These are phyloP conservation scores for Nibea coibor DNA, from an alignment of 2,113 vertebrate species.

Conservation along the genomic window DNA sequence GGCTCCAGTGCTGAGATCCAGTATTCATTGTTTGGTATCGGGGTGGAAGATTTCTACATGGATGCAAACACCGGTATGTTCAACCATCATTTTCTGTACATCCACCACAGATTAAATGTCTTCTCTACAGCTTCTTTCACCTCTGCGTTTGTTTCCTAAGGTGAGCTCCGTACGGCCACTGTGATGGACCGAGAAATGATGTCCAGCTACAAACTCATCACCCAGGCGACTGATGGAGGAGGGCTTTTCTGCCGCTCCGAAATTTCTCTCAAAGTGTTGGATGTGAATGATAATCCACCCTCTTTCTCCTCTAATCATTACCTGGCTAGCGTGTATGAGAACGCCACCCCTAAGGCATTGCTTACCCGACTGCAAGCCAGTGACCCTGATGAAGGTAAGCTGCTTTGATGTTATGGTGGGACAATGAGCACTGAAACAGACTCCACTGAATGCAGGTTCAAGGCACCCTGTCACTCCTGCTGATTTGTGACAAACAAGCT, in stretches of 20 bases:
- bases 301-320: constrained; percentile 89
- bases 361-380: constrained; percentile 92
- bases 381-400: constrained; percentile 93
- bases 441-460: not conserved
- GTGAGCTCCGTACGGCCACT: constrained; percentile 91
- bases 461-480: not conserved
- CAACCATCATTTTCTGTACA: not conserved
- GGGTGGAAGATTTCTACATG: constrained; percentile 94
- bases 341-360: constrained; percentile 90
- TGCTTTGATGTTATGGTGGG: not conserved
- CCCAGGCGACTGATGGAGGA: constrained; percentile 93
- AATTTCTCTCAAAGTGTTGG: constrained; percentile 89
- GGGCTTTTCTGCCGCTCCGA: constrained; percentile 94
- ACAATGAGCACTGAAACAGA: not conserved
- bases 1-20: constrained; percentile 93
- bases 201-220: constrained; percentile 88
- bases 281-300: constrained; percentile 96
- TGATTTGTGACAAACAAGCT: not conserved
- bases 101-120: not conserved
- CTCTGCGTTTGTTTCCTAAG: constrained; percentile 74
- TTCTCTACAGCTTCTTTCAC: not conserved
- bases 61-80: constrained; percentile 92
- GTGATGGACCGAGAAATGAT: constrained; percentile 90
- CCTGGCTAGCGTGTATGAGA: constrained; percentile 90
- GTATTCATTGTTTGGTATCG: constrained; percentile 93